A percentile compares a stretch with the other conserved stretches of the same genome.
Conservation (phyloP, 2,797 vertebrate species). For the Pangasius macronema region DNA sequence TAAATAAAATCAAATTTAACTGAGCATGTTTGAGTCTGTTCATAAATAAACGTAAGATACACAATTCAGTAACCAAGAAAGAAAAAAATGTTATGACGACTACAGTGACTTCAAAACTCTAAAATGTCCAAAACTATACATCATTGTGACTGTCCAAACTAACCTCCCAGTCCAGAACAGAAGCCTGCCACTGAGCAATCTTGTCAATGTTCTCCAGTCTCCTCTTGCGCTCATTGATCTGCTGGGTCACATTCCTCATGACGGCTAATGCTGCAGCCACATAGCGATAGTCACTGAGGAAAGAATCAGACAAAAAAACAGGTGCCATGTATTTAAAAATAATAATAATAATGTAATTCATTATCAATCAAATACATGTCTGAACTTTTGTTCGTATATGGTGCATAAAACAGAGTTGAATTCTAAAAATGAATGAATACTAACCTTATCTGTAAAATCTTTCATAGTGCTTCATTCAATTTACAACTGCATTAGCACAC, state of each 20-base stretch:
- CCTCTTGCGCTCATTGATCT: constrained; percentile 85
- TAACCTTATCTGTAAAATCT: neutral
- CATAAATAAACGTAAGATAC: neutral
- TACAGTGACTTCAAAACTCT: neutral
- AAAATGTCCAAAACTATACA: neutral
- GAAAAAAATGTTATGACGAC: neutral
- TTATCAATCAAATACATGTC: neutral
- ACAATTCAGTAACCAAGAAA: neutral
- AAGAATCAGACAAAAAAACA: neutral
- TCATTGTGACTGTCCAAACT: constrained; percentile 19
- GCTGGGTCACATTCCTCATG: constrained; percentile 86
- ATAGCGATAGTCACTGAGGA: constrained; percentile 81
- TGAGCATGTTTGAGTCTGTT: neutral
- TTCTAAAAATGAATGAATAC: neutral
- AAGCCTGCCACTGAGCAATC: constrained; percentile 87
- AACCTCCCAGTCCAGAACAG: constrained; percentile 87
- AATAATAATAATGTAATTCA: neutral
- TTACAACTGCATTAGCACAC: neutral
- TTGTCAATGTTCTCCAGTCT: constrained; percentile 87
- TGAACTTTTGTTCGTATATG: neutral
- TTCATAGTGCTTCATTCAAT: neutral
- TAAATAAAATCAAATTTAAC: neutral
- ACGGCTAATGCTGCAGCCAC: constrained; percentile 83
- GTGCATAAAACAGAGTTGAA: neutral
- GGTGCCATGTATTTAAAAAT: neutral